Percentiles rank a stretch among this genome's conserved stretches.
Evolutionary conservation across 1,140 invertebrate genomes (phyloP).

Genomic region (Saccostrea cuccullata): DNA sequence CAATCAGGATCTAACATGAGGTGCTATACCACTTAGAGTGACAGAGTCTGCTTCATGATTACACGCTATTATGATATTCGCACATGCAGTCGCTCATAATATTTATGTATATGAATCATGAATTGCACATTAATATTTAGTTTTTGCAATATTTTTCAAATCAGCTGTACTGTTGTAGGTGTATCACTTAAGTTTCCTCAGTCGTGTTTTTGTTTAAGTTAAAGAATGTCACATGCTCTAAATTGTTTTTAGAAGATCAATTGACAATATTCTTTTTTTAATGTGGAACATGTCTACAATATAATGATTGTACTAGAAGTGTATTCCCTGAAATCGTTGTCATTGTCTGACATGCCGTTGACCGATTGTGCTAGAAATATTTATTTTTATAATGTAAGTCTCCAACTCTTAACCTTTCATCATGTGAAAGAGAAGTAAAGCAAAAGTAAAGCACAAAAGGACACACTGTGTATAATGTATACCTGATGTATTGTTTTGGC

Average conservation of each 20-base stretch:
- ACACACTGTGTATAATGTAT: not conserved
- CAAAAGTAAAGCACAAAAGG: not conserved
- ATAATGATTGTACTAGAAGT: not conserved
- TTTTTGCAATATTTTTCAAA: not conserved
- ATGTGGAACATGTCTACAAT: too few relatives aligned
- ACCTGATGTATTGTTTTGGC: not conserved
- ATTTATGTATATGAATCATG: not conserved
- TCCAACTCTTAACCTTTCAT: slow-evolving; percentile 20
- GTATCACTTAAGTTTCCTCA: too few relatives aligned
- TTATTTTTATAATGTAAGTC: not conserved
- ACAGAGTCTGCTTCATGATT: not conserved
- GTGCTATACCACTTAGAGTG: not conserved
- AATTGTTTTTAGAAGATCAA: too few relatives aligned
- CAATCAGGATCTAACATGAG: not conserved
- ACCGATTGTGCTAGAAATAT: not conserved
- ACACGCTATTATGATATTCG: not conserved
- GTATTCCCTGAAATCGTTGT: not conserved
- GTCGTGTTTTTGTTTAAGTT: too few relatives aligned
- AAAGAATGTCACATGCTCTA: too few relatives aligned
- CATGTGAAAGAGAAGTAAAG: not conserved
- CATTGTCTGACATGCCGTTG: not conserved
- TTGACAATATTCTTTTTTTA: too few relatives aligned
- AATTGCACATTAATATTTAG: not conserved
- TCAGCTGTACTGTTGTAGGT: too few relatives aligned
- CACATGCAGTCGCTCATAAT: not conserved